A percentile compares a stretch with the other conserved stretches of the same genome.
phyloP scores from a whole-genome alignment of 2,888 invertebrate species.

The Phortica magna region DNA sequence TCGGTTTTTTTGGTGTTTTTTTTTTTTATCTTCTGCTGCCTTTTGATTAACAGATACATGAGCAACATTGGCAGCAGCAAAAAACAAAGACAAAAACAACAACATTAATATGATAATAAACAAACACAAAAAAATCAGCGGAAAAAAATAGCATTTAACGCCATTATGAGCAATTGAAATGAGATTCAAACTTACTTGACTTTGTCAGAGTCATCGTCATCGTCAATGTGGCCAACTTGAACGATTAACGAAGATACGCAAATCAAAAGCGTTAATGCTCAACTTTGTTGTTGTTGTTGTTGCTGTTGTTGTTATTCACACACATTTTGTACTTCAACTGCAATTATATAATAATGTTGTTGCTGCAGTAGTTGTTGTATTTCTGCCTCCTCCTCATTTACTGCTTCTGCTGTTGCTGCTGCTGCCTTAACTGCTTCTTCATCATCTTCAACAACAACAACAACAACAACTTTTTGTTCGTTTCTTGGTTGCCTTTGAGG shows the following conservation, averaged over 20 bases:
- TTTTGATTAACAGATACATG: conserved; percentile 60
- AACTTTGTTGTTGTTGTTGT: conserved; percentile 48
- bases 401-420: neutral
- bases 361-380: conserved; percentile 13
- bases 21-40: conserved; percentile 1
- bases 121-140: no score
- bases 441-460: no score
- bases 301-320: neutral
- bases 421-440: neutral
- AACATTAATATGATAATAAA: conserved; percentile 18
- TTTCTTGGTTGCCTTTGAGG: conserved; percentile 34
- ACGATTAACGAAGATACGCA: conserved; percentile 35
- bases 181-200: conserved; percentile 45
- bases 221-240: neutral
- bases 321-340: conserved; percentile 21
- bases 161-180: conserved; percentile 58
- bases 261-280: conserved; percentile 60
- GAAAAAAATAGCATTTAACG: neutral
- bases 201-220: no score
- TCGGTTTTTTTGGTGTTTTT: no score
- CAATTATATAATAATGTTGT: conserved; percentile 50
- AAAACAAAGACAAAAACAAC: neutral
- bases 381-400: conserved; percentile 44
- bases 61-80: conserved; percentile 36
- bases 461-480: conserved; percentile 34